A percentile compares a stretch with the other conserved stretches of the same genome.
Evolutionary conservation across 2,888 invertebrate species (phyloP).

Genomic region (Eupithecia subfuscata): DNA sequence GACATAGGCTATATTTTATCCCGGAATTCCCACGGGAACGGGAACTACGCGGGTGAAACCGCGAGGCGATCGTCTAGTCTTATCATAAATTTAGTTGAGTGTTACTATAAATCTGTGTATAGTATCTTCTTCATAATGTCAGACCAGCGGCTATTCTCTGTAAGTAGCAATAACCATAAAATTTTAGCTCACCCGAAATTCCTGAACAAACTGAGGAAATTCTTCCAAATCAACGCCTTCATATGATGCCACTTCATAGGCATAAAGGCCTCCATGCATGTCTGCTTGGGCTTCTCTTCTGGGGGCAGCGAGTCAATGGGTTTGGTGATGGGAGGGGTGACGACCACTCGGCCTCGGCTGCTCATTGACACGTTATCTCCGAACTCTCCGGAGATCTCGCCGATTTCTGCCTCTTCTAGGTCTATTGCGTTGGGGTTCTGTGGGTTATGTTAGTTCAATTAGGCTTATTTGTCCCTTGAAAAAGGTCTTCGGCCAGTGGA

Average conservation of each 20-base stretch:
- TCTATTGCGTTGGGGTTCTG: constrained; percentile 86
- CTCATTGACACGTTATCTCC: constrained; percentile 93
- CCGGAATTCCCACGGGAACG: too few species aligned
- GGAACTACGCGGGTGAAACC: too few species aligned
- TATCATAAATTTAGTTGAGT: too few species aligned
- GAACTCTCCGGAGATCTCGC: constrained; percentile 93
- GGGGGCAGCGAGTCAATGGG: constrained; percentile 87
- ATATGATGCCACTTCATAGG: constrained; percentile 89
- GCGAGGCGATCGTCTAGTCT: too few species aligned
- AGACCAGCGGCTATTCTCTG: too few species aligned
- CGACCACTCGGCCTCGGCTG: constrained; percentile 87
- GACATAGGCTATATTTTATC: too few species aligned
- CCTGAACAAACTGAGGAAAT: constrained; percentile 93
- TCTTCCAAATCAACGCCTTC: constrained; percentile 94
- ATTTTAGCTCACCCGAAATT: constrained; percentile 88
- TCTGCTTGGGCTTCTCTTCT: constrained; percentile 84
- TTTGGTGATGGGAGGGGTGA: constrained; percentile 78
- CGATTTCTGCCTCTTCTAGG: constrained; percentile 87
- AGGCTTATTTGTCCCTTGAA: too few species aligned
- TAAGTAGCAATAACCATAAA: background rate
- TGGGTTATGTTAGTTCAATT: constrained; percentile 2
- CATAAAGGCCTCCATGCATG: constrained; percentile 84
- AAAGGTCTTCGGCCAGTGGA: too few species aligned
- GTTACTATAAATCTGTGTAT: too few species aligned
- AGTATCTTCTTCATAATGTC: too few species aligned